Evolutionary conservation across 2,888 invertebrate genomes (phyloP).

Genomic region (Tolmerus cingulatus): DNA sequence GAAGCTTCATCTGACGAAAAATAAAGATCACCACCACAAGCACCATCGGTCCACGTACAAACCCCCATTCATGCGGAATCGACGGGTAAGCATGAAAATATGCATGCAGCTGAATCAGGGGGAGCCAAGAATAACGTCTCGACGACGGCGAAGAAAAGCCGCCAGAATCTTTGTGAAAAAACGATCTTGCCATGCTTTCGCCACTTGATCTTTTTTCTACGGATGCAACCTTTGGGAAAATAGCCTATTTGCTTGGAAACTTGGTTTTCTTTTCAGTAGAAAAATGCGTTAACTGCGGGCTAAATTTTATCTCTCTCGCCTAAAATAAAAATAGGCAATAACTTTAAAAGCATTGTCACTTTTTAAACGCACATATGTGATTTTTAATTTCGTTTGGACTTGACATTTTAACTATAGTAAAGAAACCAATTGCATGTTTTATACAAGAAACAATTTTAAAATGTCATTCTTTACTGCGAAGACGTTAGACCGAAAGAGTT

Average conservation of each 20-base stretch:
- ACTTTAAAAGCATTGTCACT: not conserved
- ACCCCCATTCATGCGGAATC: conserved; percentile 57
- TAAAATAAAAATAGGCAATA: not conserved
- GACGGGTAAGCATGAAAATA: conserved; percentile 56
- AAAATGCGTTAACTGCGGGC: not conserved
- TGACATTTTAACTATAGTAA: too few species aligned
- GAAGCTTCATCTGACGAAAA: conserved; percentile 57
- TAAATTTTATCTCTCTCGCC: not conserved
- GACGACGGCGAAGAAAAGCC: not conserved
- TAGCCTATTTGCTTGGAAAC: not conserved
- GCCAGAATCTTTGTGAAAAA: not conserved
- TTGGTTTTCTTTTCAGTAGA: not conserved
- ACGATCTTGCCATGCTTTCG: conserved; percentile 10
- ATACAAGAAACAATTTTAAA: not conserved
- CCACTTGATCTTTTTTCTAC: not conserved
- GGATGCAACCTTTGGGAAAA: not conserved
- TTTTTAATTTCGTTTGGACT: not conserved
- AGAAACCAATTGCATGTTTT: too few species aligned
- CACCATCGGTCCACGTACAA: conserved; percentile 52
- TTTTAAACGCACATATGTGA: not conserved
- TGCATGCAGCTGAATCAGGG: not conserved
- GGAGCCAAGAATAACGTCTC: not conserved
- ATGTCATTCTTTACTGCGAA: too few species aligned
- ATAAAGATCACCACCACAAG: conserved; percentile 49
- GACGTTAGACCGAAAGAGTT: not conserved